Conservation (phyloP, 2,888 invertebrate species). For the Calameuta idolon region DNA sequence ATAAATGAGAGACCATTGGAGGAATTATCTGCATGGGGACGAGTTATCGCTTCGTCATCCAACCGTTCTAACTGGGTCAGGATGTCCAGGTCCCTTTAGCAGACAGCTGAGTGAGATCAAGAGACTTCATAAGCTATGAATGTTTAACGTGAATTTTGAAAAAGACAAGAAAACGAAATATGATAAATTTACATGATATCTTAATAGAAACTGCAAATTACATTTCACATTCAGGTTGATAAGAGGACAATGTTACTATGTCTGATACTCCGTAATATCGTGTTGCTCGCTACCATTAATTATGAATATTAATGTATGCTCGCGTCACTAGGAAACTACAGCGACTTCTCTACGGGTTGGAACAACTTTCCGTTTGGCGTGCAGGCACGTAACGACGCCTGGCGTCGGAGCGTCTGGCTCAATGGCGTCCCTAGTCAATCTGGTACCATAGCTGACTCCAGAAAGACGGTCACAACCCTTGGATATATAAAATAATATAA, state of each 20-base stretch:
- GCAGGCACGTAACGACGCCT: neutral
- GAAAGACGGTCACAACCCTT: neutral
- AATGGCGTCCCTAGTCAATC: neutral
- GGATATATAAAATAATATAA: neutral
- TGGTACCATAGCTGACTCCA: neutral
- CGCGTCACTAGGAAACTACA: neutral
- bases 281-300: neutral
- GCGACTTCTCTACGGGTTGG: neutral
- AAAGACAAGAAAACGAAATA: neutral
- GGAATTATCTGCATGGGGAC: neutral
- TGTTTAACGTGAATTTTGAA: neutral
- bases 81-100: neutral
- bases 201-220: neutral
- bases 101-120: neutral
- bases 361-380: neutral
- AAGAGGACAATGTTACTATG: neutral
- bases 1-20: neutral
- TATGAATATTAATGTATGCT: neutral
- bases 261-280: neutral
- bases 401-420: constrained; percentile 34
- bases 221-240: neutral
- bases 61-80: neutral
- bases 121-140: neutral
- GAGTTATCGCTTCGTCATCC: neutral
- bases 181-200: neutral